A percentile compares a stretch with the other conserved stretches of the same genome.
These are phyloP conservation scores for Sepiola atlantica DNA, from an alignment of 2,888 invertebrate genomes.

Conservation along the genomic window DNA sequence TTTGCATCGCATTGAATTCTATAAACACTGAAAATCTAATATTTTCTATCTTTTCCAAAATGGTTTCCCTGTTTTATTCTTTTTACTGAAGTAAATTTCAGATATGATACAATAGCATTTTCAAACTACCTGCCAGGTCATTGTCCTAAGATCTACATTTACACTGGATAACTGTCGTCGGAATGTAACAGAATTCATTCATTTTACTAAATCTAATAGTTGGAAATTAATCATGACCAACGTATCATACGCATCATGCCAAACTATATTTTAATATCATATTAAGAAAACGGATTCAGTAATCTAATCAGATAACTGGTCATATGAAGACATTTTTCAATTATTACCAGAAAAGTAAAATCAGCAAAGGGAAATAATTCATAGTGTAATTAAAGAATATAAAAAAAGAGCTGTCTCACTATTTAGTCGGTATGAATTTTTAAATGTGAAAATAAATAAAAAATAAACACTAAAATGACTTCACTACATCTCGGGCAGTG, in stretches of 20 bases:
- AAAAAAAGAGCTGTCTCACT: too few relatives aligned
- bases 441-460: too few relatives aligned
- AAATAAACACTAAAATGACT: too few relatives aligned
- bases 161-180: neutral
- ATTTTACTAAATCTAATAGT: neutral
- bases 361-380: too few relatives aligned
- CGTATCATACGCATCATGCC: neutral
- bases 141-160: neutral
- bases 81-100: neutral
- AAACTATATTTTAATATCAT: neutral
- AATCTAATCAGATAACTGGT: neutral
- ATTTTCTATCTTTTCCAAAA: neutral
- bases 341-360: too few relatives aligned
- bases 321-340: too few relatives aligned
- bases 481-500: too few relatives aligned
- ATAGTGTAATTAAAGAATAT: too few relatives aligned
- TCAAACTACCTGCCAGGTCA: neutral
- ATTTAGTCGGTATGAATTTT: too few relatives aligned
- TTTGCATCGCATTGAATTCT: neutral
- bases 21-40: neutral
- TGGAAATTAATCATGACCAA: neutral
- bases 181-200: neutral
- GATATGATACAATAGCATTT: neutral
- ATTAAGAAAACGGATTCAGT: neutral
- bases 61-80: neutral